A percentile compares a stretch with the other conserved stretches of the same genome.
phyloP scores from a whole-genome alignment of 2,888 invertebrate genomes.

The Pyrrhosoma nymphula region DNA sequence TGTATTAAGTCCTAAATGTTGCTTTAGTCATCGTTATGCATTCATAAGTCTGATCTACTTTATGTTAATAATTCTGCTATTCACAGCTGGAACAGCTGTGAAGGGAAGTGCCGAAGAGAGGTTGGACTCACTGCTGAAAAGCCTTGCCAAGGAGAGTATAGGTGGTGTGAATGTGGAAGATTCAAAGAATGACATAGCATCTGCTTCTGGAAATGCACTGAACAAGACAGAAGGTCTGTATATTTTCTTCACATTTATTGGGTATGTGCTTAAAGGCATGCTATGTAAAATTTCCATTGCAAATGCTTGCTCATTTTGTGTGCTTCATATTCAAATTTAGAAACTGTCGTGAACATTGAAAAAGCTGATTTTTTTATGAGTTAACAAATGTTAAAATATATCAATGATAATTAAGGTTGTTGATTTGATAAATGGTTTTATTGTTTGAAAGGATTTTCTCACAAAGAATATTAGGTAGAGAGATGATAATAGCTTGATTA shows the following conservation, averaged over 20 bases:
- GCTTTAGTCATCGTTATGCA: background rate
- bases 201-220: slow-evolving; percentile 79
- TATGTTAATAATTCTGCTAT: background rate
- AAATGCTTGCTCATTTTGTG: background rate
- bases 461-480: too few species aligned
- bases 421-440: too few species aligned
- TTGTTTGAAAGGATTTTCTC: too few species aligned
- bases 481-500: too few species aligned
- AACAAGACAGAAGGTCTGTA: slow-evolving; percentile 77
- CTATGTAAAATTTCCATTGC: background rate
- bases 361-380: too few species aligned
- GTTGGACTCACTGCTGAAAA: slow-evolving; percentile 88
- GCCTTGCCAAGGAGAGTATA: slow-evolving; percentile 84
- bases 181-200: slow-evolving; percentile 81
- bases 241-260: background rate
- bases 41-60: background rate
- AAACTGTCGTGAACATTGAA: too few species aligned
- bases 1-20: background rate
- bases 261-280: background rate
- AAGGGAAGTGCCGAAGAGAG: slow-evolving; percentile 79
- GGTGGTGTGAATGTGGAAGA: slow-evolving; percentile 75
- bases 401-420: too few species aligned
- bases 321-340: too few species aligned
- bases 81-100: slow-evolving; percentile 41
- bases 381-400: too few species aligned